Conservation (phyloP, 2,113 vertebrate genomes). For the Sphaerodactylus townsendi region DNA sequence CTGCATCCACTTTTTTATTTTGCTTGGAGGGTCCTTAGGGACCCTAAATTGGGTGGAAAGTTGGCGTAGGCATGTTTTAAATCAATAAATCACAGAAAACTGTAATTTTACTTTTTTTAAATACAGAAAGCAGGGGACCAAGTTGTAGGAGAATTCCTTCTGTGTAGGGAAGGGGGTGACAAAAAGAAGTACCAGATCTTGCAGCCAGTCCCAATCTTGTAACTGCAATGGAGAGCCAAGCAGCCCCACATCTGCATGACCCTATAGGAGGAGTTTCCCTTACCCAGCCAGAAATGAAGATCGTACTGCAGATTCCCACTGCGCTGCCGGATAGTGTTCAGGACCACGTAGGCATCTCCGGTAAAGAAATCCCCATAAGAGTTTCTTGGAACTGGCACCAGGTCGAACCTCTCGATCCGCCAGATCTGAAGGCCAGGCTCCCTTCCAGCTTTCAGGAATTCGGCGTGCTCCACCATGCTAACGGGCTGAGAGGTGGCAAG, state of each 20-base stretch:
- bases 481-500: constrained; percentile 57
- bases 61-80: too few species aligned
- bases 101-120: too few species aligned
- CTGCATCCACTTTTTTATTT: too few species aligned
- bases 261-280: constrained; percentile 35
- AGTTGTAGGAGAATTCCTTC: too few species aligned
- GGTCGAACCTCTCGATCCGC: constrained; percentile 94
- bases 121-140: too few species aligned
- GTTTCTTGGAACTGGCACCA: constrained; percentile 90
- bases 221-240: not conserved
- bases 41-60: too few species aligned
- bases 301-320: constrained; percentile 91
- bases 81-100: too few species aligned
- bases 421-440: constrained; percentile 93
- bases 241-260: not conserved
- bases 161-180: too few species aligned
- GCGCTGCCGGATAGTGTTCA: constrained; percentile 92
- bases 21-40: too few species aligned
- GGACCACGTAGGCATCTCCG: constrained; percentile 91
- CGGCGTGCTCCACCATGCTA: constrained; percentile 90
- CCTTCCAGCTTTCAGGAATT: constrained; percentile 90
- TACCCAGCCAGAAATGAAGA: constrained; percentile 97
- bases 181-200: too few species aligned
- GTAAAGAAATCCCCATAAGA: constrained; percentile 93
- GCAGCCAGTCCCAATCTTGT: too few species aligned